Base-by-base conservation (phyloP, 2,888 invertebrate genomes). In the Xestia ashworthii region DNA sequence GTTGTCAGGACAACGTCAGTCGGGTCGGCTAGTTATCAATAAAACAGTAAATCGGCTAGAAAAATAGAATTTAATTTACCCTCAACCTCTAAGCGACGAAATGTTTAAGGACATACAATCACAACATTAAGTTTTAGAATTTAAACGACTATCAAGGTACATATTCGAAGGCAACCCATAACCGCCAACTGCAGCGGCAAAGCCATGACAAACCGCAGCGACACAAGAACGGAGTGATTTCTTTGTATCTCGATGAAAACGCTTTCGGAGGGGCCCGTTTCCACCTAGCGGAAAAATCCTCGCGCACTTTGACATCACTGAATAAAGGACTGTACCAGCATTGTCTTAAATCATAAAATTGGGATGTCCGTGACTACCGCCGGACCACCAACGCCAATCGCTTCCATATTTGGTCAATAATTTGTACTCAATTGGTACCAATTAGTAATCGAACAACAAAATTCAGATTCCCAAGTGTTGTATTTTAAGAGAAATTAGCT, bases 41-140 rank as follows among this genome's bases (percentile, higher is more conserved):
- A 83, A 94, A 94, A 93, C 90, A 91, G 74, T 85, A 67, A 68
- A 76, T 90, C 88, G 75, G 77, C 91, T 95, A 94, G 91, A 95
- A 96, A 96, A 95, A 96, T 95, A 96, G 93, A 95, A 92, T 95
- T 95, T 95, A 95, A 95, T 95, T 92, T 92, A 92, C 91, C 90
- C 89, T 93, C 91, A 92, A 92, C 90, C 90, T 89, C 90, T 93
- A 93, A 92, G 91, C 90, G 92, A 89, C 90, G 88, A 91, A 91
- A 89, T 83, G 11, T 82, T 90, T 91, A 88, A 91, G 77, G 90
- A 91, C 92, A 93, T 90, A 91, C 92, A 94, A 93, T 95, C 94
- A 95, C 95, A 95, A 94, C 93, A 93, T 93, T 92, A 87, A 91
- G 89, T 89, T 93, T 91, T 91, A 87, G 85, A 87, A 89, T 89